Percentiles rank a stretch among this genome's conserved stretches.
These are phyloP conservation scores for Drosophila antonietae DNA, from an alignment of 2,888 invertebrate genomes.

Conservation along the genomic window DNA sequence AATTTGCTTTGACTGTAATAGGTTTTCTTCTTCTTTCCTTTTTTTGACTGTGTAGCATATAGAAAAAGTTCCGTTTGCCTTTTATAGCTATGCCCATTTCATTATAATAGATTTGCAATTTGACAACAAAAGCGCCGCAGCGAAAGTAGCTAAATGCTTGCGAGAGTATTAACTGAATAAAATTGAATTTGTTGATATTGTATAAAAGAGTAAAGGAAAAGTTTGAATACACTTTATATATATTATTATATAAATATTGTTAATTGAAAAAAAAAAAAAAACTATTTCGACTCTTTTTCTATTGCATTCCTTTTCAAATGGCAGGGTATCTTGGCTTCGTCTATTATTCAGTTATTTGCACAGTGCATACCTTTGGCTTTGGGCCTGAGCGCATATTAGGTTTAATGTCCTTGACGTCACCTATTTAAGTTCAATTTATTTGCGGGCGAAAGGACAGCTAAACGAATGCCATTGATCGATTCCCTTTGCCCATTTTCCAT, in stretches of 20 bases:
- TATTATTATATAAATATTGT: background rate
- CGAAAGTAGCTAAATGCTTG: background rate
- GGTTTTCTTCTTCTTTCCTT: background rate
- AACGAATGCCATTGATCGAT: slow-evolving; percentile 71
- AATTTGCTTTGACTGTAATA: slow-evolving; percentile 12
- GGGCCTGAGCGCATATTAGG: slow-evolving; percentile 54
- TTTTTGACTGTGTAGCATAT: background rate
- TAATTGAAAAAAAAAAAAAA: background rate
- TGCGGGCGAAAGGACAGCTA: slow-evolving; percentile 62
- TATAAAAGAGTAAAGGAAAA: too few species aligned
- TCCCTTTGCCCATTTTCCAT: slow-evolving; percentile 32
- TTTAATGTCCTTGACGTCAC: slow-evolving; percentile 73
- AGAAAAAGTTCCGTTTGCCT: background rate
- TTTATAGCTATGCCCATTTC: slow-evolving; percentile 12
- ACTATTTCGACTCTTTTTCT: background rate
- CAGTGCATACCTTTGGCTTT: slow-evolving; percentile 40
- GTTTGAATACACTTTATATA: too few species aligned
- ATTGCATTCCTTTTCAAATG: background rate
- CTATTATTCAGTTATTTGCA: background rate
- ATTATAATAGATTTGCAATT: slow-evolving; percentile 8
- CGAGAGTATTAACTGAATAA: background rate
- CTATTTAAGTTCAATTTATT: slow-evolving; percentile 79
- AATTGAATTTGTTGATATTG: background rate
- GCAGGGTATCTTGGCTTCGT: slow-evolving; percentile 16
- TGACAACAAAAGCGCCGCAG: background rate